These are phyloP conservation scores for Semotilus atromaculatus DNA, from an alignment of 2,797 vertebrate species.

Conservation along the genomic window DNA sequence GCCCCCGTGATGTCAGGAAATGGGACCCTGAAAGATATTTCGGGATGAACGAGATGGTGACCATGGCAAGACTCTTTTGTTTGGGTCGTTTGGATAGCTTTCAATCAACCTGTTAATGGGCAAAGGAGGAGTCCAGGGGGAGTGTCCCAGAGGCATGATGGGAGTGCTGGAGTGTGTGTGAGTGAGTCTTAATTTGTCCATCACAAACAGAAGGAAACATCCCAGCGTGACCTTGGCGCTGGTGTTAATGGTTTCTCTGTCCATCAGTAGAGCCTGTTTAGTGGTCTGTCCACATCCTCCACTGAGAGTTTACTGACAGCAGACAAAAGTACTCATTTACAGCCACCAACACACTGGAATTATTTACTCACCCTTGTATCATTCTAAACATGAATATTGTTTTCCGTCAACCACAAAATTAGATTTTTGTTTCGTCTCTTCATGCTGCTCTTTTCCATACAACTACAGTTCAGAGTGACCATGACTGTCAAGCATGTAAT, in stretches of 20 bases:
- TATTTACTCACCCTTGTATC: background rate
- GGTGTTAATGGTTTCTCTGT: constrained; percentile 82
- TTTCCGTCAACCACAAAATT: background rate
- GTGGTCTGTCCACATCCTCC: constrained; percentile 69
- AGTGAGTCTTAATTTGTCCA: constrained; percentile 80
- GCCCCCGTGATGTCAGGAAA: constrained; percentile 68
- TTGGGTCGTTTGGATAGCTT: constrained; percentile 73
- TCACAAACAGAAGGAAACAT: constrained; percentile 83
- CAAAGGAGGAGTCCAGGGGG: constrained; percentile 71
- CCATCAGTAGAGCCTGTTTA: constrained; percentile 76
- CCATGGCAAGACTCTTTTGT: constrained; percentile 65
- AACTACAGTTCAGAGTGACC: background rate
- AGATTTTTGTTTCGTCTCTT: background rate
- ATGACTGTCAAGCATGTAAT: background rate
- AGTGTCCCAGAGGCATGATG: constrained; percentile 52
- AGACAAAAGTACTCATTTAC: constrained; percentile 49
- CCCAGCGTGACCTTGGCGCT: constrained; percentile 80
- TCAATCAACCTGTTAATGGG: constrained; percentile 82
- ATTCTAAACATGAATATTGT: background rate
- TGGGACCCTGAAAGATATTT: constrained; percentile 74
- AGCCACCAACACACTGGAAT: background rate
- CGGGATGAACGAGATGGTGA: constrained; percentile 70
- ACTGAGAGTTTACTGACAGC: constrained; percentile 73
- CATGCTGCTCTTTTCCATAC: background rate
- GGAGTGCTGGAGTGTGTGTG: constrained; percentile 27